phyloP scores from a whole-genome alignment of 2,797 vertebrate genomes.

The Clarias laeviceps region DNA sequence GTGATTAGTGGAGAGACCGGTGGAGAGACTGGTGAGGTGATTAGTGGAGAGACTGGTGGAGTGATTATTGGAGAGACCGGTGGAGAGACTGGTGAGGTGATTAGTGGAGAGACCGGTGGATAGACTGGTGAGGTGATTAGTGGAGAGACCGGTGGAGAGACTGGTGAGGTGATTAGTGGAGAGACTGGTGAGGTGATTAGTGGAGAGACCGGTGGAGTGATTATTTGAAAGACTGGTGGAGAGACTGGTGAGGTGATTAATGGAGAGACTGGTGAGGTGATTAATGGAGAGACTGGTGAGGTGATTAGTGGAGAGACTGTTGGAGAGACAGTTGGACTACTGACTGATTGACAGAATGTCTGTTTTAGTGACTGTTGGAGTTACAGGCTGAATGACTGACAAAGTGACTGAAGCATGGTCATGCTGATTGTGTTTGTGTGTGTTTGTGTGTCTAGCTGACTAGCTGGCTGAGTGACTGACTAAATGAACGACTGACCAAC shows the following conservation, averaged over 20 bases:
- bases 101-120: too few species aligned
- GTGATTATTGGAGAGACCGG: too few species aligned
- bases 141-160: too few species aligned
- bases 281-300: not conserved
- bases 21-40: too few species aligned
- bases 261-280: not conserved
- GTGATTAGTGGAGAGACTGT: not conserved
- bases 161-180: too few species aligned
- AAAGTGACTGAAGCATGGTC: not conserved
- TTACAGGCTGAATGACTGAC: not conserved
- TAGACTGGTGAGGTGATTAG: too few species aligned
- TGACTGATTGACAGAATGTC: not conserved
- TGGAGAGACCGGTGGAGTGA: too few species aligned
- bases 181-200: too few species aligned
- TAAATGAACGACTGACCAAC: not conserved
- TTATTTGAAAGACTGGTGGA: not conserved
- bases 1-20: too few species aligned
- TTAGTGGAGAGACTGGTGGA: too few species aligned
- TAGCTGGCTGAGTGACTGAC: not conserved
- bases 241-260: not conserved
- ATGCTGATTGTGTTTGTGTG: too few species aligned
- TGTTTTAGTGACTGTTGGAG: not conserved
- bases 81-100: too few species aligned
- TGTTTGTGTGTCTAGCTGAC: not conserved
- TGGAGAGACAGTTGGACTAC: not conserved